Conservation (phyloP, 2,888 invertebrate species). For the Melinaea menophilus region DNA sequence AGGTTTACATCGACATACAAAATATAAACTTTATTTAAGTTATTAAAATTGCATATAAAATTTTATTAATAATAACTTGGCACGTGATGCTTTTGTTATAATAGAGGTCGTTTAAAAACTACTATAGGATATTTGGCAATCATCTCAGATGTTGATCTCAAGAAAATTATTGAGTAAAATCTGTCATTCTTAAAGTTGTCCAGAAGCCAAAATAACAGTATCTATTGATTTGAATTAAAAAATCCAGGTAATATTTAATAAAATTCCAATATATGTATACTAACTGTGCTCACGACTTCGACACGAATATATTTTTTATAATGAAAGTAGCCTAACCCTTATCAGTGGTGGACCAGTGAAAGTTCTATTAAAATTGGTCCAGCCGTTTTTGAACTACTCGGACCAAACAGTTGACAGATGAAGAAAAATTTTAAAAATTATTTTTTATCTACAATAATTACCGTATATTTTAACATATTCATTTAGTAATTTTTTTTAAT, state of each 20-base stretch:
- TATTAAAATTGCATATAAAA: neutral
- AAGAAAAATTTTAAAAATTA: too few relatives aligned
- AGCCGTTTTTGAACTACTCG: too few relatives aligned
- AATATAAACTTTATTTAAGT: neutral
- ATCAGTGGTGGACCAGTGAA: too few relatives aligned
- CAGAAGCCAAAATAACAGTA: conserved; percentile 7
- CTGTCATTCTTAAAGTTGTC: conserved; percentile 8
- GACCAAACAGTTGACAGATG: too few relatives aligned
- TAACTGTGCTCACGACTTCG: too few relatives aligned
- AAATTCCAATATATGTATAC: neutral
- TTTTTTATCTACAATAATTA: too few relatives aligned
- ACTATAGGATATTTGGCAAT: conserved; percentile 12
- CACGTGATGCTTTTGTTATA: conserved; percentile 8
- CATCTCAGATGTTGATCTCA: conserved; percentile 4
- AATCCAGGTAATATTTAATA: neutral
- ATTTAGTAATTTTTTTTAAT: too few relatives aligned
- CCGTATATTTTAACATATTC: too few relatives aligned
- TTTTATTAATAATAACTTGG: conserved; percentile 9
- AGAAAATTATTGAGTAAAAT: conserved; percentile 14
- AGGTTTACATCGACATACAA: neutral
- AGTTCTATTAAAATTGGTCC: too few relatives aligned
- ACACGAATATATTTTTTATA: too few relatives aligned
- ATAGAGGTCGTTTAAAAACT: neutral
- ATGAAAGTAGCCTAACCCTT: too few relatives aligned
- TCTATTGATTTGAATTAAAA: neutral